These are phyloP conservation scores for Marronus borbonicus DNA, from an alignment of 2,888 invertebrate genomes.

Conservation along the genomic window DNA sequence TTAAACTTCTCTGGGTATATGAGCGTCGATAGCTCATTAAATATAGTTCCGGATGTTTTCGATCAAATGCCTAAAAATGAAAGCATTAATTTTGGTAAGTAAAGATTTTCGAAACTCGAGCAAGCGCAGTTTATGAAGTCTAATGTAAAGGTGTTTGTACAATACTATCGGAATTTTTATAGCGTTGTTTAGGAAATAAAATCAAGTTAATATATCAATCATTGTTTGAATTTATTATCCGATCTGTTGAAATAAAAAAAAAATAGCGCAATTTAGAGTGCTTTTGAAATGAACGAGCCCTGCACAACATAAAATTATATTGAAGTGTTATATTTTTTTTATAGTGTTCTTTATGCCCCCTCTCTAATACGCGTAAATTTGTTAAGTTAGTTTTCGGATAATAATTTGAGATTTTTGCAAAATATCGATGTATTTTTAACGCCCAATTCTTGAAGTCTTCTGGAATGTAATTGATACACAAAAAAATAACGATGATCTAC, in stretches of 20 bases:
- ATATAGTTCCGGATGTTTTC: slow-evolving; percentile 68
- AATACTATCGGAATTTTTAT: background rate
- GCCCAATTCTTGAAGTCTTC: no score
- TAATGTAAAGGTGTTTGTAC: background rate
- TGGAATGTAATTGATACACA: no score
- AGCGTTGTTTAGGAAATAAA: slow-evolving; percentile 31
- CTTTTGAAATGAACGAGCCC: no score
- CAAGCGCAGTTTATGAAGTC: background rate
- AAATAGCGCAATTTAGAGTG: no score
- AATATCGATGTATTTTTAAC: no score
- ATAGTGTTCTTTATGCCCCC: no score
- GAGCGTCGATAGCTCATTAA: slow-evolving; percentile 72
- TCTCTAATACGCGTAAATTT: no score
- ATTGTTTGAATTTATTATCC: slow-evolving; percentile 30
- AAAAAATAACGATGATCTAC: no score
- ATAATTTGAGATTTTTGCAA: no score
- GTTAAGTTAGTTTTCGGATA: no score
- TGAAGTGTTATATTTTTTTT: no score
- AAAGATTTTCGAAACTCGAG: background rate
- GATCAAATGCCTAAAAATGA: slow-evolving; percentile 56
- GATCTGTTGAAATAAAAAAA: background rate
- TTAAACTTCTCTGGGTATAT: slow-evolving; percentile 74
- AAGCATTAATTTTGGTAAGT: slow-evolving; percentile 57
- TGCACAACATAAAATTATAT: no score
- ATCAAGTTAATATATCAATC: background rate